Percentiles rank a stretch among this genome's conserved stretches.
Conservation (phyloP, 2,888 invertebrate genomes). For the Apamea anceps region DNA sequence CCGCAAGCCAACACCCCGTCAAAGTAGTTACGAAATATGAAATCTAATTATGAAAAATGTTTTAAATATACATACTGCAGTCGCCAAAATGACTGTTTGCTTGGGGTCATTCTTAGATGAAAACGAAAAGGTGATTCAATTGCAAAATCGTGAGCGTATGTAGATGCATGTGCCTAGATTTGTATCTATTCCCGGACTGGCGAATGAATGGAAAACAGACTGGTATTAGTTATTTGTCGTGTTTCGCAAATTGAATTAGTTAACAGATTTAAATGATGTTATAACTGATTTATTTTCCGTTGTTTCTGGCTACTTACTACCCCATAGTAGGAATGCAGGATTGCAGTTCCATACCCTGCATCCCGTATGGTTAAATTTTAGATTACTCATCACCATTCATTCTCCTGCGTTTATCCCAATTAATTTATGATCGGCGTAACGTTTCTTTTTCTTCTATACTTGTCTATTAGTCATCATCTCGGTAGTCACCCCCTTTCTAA, state of each 20-base stretch:
- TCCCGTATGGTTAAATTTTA: neutral
- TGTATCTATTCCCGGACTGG: conserved; percentile 27
- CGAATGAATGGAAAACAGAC: conserved; percentile 48
- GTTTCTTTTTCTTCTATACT: no score
- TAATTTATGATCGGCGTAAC: no score
- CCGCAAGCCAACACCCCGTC: conserved; percentile 81
- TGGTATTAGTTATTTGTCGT: conserved; percentile 12
- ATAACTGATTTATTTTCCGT: neutral
- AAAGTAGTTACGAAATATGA: conserved; percentile 87
- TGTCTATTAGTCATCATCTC: no score
- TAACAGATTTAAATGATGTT: neutral
- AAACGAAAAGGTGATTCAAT: conserved; percentile 45
- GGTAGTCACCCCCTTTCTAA: no score
- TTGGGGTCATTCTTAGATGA: conserved; percentile 66
- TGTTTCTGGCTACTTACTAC: neutral
- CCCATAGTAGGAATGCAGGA: neutral
- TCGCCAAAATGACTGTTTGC: conserved; percentile 55
- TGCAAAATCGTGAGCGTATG: conserved; percentile 18
- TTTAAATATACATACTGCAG: conserved; percentile 71
- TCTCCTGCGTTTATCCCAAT: no score
- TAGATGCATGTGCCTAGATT: neutral
- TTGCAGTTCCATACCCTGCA: neutral
- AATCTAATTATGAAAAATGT: conserved; percentile 85
- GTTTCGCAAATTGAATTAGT: conserved; percentile 3
- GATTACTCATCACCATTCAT: no score